These are phyloP conservation scores for Antennarius striatus DNA, from an alignment of 2,113 vertebrate genomes.

Conservation along the genomic window DNA sequence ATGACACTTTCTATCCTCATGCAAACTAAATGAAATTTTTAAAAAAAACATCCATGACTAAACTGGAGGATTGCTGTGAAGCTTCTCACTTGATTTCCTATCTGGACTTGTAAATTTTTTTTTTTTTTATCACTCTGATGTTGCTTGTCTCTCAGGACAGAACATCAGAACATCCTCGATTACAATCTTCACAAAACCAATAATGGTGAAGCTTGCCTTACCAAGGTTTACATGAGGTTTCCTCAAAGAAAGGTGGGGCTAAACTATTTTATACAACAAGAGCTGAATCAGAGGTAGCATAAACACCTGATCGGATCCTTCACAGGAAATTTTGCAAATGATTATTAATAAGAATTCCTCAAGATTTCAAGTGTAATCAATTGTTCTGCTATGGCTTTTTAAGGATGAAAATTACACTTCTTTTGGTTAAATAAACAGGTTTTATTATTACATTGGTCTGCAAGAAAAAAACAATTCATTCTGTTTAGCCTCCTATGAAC, in stretches of 20 bases:
- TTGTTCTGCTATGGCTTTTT: neutral
- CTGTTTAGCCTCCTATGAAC: no score
- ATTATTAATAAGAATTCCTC: no score
- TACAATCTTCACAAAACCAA: neutral
- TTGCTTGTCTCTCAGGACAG: slow-evolving; percentile 17
- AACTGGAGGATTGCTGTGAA: slow-evolving; percentile 19
- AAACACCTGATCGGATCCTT: neutral
- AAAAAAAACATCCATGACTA: neutral
- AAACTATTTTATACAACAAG: no score
- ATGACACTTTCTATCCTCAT: no score
- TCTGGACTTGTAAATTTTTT: slow-evolving; percentile 51
- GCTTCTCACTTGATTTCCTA: slow-evolving; percentile 32
- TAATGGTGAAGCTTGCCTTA: no score
- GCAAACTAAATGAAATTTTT: no score
- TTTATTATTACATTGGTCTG: no score
- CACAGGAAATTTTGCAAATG: neutral
- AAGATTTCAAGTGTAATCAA: no score
- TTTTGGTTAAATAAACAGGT: neutral
- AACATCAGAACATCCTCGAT: slow-evolving; percentile 12
- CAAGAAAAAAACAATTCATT: no score
- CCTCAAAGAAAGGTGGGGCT: no score
- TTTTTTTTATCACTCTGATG: slow-evolving; percentile 13
- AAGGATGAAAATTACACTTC: neutral
- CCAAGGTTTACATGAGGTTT: no score
- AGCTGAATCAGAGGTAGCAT: no score